Conservation (phyloP, 2,888 invertebrate genomes). For the Atrina japonica region DNA sequence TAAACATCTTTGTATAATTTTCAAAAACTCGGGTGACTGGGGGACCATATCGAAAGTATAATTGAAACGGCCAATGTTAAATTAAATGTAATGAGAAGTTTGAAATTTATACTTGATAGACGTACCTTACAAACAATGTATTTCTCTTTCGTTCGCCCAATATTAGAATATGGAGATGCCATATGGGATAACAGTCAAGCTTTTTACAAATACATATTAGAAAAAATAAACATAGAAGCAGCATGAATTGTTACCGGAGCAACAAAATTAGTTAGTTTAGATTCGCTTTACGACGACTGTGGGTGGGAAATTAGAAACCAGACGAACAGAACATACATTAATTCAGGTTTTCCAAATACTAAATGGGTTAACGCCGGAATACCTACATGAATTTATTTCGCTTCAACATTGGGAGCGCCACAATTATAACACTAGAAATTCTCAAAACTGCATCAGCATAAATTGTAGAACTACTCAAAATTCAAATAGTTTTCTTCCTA, state of each 20-base stretch:
- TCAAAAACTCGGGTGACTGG: conserved; percentile 22
- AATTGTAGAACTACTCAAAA: no score
- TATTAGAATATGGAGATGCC: conserved; percentile 29
- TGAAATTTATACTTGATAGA: conserved; percentile 18
- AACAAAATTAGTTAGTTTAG: no score
- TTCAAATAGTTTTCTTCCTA: no score
- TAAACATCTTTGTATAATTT: conserved; percentile 26
- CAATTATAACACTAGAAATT: no score
- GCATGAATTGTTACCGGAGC: conserved; percentile 28
- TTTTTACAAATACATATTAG: conserved; percentile 3
- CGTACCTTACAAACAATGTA: conserved; percentile 17
- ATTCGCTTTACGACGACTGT: no score
- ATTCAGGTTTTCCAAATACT: no score
- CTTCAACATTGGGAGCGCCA: no score
- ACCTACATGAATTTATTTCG: no score
- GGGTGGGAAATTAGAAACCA: no score
- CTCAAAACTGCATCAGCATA: no score
- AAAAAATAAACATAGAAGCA: conserved; percentile 21
- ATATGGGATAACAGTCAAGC: conserved; percentile 12
- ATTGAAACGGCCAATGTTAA: conserved; percentile 14
- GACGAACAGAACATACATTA: no score
- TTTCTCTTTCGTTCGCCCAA: conserved; percentile 13
- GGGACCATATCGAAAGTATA: conserved; percentile 12
- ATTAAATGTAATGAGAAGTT: neutral
- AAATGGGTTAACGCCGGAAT: no score